Conservation (phyloP, 2,888 invertebrate species). For the Apantesis nais region DNA sequence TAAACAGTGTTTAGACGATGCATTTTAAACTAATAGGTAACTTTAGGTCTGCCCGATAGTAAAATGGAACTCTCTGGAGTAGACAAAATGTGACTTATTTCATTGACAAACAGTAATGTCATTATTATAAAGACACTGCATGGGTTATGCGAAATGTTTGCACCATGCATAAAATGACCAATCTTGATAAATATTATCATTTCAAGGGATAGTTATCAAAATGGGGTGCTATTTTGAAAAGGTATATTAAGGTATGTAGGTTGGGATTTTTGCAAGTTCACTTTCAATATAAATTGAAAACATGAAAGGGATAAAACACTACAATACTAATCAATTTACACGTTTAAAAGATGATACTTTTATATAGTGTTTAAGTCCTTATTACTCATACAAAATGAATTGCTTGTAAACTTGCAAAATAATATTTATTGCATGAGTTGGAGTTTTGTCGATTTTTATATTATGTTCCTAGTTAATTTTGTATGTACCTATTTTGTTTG, state of each 20-base stretch:
- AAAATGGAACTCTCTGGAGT: conserved; percentile 40
- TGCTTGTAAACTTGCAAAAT: conserved; percentile 56
- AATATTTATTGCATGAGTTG: conserved; percentile 64
- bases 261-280: conserved; percentile 59
- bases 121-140: conserved; percentile 21
- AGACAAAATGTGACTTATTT: conserved; percentile 26
- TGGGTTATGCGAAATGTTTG: conserved; percentile 15
- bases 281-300: conserved; percentile 49
- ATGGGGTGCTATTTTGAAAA: conserved; percentile 82
- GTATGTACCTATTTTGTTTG: conserved; percentile 34
- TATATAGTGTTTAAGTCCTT: conserved; percentile 10
- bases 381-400: conserved; percentile 7
- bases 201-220: conserved; percentile 61
- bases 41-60: conserved; percentile 21
- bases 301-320: not conserved
- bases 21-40: conserved; percentile 21
- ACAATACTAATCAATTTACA: not conserved
- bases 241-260: conserved; percentile 71
- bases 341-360: not conserved
- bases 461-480: conserved; percentile 72
- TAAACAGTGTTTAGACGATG: conserved; percentile 21
- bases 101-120: conserved; percentile 26
- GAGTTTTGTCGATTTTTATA: conserved; percentile 74
- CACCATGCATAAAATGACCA: conserved; percentile 54
- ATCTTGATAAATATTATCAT: conserved; percentile 57